Evolutionary conservation across 2,888 invertebrate genomes (phyloP).

Genomic region (Coleophora deauratella): DNA sequence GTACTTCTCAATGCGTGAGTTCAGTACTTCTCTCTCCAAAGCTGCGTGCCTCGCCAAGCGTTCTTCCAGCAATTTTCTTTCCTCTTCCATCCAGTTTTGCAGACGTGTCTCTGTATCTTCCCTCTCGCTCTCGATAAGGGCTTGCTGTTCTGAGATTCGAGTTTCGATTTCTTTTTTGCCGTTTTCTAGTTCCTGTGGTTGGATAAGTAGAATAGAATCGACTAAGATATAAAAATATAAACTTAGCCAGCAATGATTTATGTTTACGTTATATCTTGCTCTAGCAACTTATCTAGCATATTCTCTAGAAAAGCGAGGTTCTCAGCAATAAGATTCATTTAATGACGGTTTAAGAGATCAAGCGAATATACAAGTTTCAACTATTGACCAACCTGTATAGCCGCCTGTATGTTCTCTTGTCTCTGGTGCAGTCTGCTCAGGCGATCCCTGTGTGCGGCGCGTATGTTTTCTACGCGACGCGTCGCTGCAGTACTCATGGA

Average conservation of each 20-base stretch:
- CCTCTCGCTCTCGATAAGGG: slow-evolving; percentile 34
- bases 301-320: no score
- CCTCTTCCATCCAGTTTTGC: slow-evolving; percentile 33
- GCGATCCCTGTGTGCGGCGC: neutral
- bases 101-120: slow-evolving; percentile 28
- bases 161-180: slow-evolving; percentile 26
- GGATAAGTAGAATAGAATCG: no score
- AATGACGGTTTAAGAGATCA: no score
- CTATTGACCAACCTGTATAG: neutral
- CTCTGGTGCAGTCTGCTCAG: neutral
- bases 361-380: no score
- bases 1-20: slow-evolving; percentile 25
- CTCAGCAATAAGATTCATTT: no score
- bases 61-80: slow-evolving; percentile 39
- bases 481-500: neutral
- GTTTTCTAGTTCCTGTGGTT: slow-evolving; percentile 32
- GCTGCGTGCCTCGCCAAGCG: slow-evolving; percentile 38
- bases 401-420: neutral
- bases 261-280: no score
- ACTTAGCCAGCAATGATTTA: no score
- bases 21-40: slow-evolving; percentile 15
- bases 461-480: neutral
- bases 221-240: no score
- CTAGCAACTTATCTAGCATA: no score
- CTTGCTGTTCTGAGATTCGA: slow-evolving; percentile 27